phyloP scores from a whole-genome alignment of 2,888 invertebrate genomes.

The Calliopum simillimum region DNA sequence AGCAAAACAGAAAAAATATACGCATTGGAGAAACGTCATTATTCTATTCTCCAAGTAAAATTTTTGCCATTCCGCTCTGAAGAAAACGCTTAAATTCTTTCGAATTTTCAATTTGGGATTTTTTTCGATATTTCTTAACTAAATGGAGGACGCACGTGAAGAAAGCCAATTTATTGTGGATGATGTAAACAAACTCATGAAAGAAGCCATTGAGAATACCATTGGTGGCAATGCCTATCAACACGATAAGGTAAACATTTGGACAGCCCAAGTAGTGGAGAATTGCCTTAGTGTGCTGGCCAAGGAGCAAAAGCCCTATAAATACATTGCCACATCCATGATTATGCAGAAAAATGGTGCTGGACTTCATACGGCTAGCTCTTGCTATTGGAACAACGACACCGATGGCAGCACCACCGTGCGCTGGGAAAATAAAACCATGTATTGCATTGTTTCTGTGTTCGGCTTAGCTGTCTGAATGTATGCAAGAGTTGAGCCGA shows the following conservation, averaged over 20 bases:
- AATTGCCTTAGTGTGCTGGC: slow-evolving; percentile 93
- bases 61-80: too few relatives aligned
- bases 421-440: slow-evolving; percentile 99
- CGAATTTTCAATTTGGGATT: slow-evolving; percentile 2
- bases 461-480: slow-evolving; percentile 65
- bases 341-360: slow-evolving; percentile 99
- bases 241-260: slow-evolving; percentile 96
- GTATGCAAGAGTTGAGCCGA: too few relatives aligned
- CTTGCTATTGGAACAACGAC: slow-evolving; percentile 99
- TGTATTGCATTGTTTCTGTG: slow-evolving; percentile 91
- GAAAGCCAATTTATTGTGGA: slow-evolving; percentile 96
- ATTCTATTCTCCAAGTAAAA: too few relatives aligned
- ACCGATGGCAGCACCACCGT: slow-evolving; percentile 99
- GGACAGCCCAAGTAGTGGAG: slow-evolving; percentile 98
- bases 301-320: slow-evolving; percentile 96
- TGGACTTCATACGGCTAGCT: slow-evolving; percentile 97
- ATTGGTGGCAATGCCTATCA: slow-evolving; percentile 97
- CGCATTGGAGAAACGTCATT: too few relatives aligned
- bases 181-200: slow-evolving; percentile 97
- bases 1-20: too few relatives aligned
- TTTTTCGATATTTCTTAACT: slow-evolving; percentile 16
- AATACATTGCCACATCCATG: slow-evolving; percentile 98
- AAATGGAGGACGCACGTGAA: slow-evolving; percentile 66
- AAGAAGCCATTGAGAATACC: slow-evolving; percentile 96
- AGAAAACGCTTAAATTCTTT: too few relatives aligned